Conservation (phyloP, 2,113 vertebrate species). For the Etheostoma spectabile region DNA sequence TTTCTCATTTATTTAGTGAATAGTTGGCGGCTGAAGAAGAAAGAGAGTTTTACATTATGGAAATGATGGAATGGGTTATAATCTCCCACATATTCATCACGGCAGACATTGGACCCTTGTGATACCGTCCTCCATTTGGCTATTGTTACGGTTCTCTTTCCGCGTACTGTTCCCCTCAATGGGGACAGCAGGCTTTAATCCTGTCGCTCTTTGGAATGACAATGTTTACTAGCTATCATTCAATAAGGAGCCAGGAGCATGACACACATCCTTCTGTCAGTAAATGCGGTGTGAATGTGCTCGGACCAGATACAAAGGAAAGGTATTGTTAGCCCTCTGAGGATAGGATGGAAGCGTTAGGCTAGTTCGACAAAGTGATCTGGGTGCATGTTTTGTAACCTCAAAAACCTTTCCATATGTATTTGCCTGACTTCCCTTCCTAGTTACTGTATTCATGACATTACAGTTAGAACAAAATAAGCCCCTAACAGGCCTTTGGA, state of each 20-base stretch:
- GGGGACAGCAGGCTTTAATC: conserved; percentile 78
- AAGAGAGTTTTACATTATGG: conserved; percentile 87
- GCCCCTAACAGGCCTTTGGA: conserved; percentile 30
- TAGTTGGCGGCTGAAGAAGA: conserved; percentile 76
- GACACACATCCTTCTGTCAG: conserved; percentile 70
- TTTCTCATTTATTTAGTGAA: conserved; percentile 89
- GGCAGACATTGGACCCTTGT: conserved; percentile 80
- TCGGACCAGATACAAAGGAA: conserved; percentile 28
- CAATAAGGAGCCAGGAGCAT: conserved; percentile 71
- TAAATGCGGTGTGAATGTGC: conserved; percentile 57
- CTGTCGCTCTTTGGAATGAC: conserved; percentile 74
- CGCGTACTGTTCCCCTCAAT: conserved; percentile 72
- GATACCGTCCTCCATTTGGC: conserved; percentile 81
- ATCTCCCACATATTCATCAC: conserved; percentile 86
- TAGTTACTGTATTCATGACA: conserved; percentile 5
- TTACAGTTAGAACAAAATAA: conserved; percentile 20
- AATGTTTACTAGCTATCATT: conserved; percentile 83
- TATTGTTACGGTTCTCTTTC: conserved; percentile 79
- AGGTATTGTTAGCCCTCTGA: conserved; percentile 53
- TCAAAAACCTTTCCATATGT: conserved; percentile 21
- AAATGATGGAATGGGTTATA: conserved; percentile 85
- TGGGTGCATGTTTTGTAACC: conserved; percentile 6
- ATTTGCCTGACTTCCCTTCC: background rate
- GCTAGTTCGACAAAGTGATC: conserved; percentile 18
- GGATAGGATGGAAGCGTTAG: conserved; percentile 38